phyloP scores from a whole-genome alignment of 2,888 invertebrate genomes.

The Tortrix viridana region DNA sequence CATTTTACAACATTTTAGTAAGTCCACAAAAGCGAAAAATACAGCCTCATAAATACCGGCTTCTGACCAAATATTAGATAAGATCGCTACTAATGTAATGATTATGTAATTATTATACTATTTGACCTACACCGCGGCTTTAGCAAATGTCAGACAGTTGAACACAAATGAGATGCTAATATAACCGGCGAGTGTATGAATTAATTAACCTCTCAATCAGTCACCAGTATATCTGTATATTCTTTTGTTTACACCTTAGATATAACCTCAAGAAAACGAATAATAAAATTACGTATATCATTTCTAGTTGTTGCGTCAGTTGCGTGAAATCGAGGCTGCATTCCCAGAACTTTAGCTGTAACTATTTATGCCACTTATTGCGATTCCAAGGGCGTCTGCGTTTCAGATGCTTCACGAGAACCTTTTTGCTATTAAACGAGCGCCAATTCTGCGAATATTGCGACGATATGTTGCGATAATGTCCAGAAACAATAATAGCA shows the following conservation, averaged over 20 bases:
- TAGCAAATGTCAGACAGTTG: background rate
- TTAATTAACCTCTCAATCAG: constrained; percentile 9
- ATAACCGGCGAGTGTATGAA: constrained; percentile 4
- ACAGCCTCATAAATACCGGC: background rate
- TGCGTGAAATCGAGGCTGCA: constrained; percentile 10
- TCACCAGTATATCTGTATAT: background rate
- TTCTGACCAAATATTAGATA: background rate
- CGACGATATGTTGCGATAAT: constrained; percentile 12
- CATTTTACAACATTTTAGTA: constrained; percentile 1
- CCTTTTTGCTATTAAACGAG: constrained; percentile 29
- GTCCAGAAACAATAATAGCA: background rate
- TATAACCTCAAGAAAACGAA: background rate
- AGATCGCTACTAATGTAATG: constrained; percentile 6
- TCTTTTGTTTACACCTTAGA: background rate
- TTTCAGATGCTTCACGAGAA: constrained; percentile 21
- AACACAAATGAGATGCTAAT: constrained; percentile 14
- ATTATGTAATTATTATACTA: constrained; percentile 3
- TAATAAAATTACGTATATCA: background rate
- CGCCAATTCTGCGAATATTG: constrained; percentile 22
- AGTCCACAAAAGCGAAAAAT: background rate
- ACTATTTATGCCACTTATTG: constrained; percentile 14
- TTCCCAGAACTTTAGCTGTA: constrained; percentile 1
- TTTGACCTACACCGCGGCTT: constrained; percentile 12
- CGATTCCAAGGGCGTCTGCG: constrained; percentile 25
- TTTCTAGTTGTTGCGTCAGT: background rate